Percentiles rank a stretch among this genome's conserved stretches.
Conservation (phyloP, 2,113 vertebrate species). For the Rana temporaria region DNA sequence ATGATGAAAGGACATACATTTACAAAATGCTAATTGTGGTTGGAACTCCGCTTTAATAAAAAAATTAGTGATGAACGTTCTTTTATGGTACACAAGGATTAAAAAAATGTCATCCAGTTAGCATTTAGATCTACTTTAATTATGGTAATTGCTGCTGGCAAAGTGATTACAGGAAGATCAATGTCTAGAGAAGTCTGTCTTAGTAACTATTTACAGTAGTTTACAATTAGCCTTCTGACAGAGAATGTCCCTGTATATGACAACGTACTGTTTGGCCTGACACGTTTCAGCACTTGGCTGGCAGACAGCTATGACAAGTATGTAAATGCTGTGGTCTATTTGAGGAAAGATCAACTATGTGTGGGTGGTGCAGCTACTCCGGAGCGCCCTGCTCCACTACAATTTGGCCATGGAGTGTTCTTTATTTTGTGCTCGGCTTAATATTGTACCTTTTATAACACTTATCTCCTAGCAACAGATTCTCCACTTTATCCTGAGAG, state of each 20-base stretch:
- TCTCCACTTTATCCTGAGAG: background rate
- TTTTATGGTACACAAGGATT: no score
- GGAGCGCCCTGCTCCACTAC: background rate
- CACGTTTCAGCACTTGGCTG: conserved; percentile 16
- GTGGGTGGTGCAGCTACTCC: conserved; percentile 8
- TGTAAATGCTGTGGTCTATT: conserved; percentile 34
- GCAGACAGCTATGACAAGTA: conserved; percentile 36
- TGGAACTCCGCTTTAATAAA: no score
- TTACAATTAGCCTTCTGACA: conserved; percentile 2
- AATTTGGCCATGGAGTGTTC: background rate
- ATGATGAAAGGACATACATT: no score
- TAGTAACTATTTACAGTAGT: background rate
- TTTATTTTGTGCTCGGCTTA: background rate
- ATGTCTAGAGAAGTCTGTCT: conserved; percentile 26
- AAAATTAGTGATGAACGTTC: no score
- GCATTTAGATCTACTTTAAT: background rate
- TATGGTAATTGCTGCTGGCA: background rate
- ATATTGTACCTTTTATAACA: conserved; percentile 22
- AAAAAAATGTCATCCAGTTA: no score
- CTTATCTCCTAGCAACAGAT: conserved; percentile 17
- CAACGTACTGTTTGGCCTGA: conserved; percentile 25
- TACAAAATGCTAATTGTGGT: no score
- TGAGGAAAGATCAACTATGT: conserved; percentile 36
- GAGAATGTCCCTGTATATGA: conserved; percentile 5
- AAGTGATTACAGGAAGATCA: conserved; percentile 9